phyloP scores from a whole-genome alignment of 2,888 invertebrate species.

The Hartigia nigra region DNA sequence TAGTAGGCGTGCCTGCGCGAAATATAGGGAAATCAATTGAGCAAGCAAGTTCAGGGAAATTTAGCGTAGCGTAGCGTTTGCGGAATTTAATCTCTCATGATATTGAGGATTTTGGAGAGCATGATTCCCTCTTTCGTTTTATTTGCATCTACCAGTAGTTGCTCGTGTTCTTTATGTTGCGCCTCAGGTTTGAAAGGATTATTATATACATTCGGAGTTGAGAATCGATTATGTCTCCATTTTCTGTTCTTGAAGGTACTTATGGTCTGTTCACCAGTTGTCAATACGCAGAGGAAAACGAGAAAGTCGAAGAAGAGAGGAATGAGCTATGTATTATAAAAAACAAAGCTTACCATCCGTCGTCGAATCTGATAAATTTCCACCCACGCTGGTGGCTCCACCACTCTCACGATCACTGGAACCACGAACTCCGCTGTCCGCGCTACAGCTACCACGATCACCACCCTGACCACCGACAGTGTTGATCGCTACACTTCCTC shows the following conservation, averaged over 20 bases:
- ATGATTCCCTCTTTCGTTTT: not conserved
- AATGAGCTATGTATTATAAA: not conserved
- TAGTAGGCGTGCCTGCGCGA: conserved; percentile 65
- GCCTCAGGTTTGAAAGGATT: conserved; percentile 19
- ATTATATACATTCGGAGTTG: not conserved
- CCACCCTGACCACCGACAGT: conserved; percentile 68
- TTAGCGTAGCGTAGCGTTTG: not conserved
- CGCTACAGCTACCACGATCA: conserved; percentile 86
- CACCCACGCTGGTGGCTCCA: conserved; percentile 84
- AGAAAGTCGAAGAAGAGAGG: not conserved
- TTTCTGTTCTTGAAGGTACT: not conserved
- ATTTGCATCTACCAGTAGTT: not conserved
- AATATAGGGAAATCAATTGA: conserved; percentile 41
- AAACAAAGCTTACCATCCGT: conserved; percentile 72
- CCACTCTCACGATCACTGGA: conserved; percentile 85
- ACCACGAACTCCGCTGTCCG: conserved; percentile 86
- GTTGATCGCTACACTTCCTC: conserved; percentile 68
- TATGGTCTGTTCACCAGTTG: not conserved
- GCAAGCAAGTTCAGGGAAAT: not conserved
- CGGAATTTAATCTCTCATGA: not conserved
- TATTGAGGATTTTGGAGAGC: not conserved
- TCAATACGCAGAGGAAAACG: not conserved
- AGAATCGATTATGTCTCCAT: not conserved
- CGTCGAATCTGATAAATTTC: conserved; percentile 83
- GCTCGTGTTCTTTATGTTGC: conserved; percentile 40